These are phyloP conservation scores for Mercenaria mercenaria DNA, from an alignment of 1,140 invertebrate genomes.

Conservation along the genomic window DNA sequence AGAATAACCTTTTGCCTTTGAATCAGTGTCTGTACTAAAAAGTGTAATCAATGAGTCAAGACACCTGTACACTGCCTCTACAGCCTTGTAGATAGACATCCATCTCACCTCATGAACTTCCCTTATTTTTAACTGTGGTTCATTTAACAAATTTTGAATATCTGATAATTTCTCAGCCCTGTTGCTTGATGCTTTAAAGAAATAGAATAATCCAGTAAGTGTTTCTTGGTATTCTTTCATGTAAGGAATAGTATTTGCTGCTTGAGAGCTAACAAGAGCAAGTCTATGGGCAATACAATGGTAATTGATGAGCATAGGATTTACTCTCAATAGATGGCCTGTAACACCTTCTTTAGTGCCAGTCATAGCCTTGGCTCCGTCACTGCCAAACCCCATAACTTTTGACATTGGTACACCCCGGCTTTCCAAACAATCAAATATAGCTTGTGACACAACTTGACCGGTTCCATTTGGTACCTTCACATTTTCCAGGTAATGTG, in stretches of 20 bases:
- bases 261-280: slow-evolving; percentile 35
- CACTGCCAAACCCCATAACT: background rate
- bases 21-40: slow-evolving; percentile 28
- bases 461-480: background rate
- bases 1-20: slow-evolving; percentile 44
- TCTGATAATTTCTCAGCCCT: slow-evolving; percentile 1
- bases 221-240: slow-evolving; percentile 19
- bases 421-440: background rate
- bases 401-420: background rate
- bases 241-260: slow-evolving; percentile 23
- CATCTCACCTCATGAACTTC: slow-evolving; percentile 48
- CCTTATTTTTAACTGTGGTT: background rate
- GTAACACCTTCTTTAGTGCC: slow-evolving; percentile 8
- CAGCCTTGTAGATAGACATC: background rate
- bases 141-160: background rate
- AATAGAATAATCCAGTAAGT: slow-evolving; percentile 40
- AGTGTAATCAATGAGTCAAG: background rate
- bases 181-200: slow-evolving; percentile 22
- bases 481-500: background rate
- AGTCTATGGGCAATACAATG: slow-evolving; percentile 44
- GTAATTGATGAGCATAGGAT: slow-evolving; percentile 31
- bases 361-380: slow-evolving; percentile 26
- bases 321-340: slow-evolving; percentile 32
- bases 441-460: background rate
- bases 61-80: background rate